Conservation (phyloP, 2,113 vertebrate genomes). For the Damaliscus lunatus region DNA sequence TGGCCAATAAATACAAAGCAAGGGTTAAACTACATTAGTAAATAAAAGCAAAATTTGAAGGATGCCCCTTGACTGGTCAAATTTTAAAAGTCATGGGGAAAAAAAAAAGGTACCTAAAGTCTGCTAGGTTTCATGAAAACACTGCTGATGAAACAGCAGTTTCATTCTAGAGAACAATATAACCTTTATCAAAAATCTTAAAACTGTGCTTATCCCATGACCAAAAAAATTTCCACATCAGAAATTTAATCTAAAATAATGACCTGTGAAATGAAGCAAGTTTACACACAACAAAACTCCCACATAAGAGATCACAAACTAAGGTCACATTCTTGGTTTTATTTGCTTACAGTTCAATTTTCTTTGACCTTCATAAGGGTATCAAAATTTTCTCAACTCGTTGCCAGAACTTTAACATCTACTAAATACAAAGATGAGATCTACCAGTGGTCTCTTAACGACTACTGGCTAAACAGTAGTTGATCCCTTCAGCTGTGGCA, state of each 20-base stretch:
- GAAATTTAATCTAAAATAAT: background rate
- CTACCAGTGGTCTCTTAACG: background rate
- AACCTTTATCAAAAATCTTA: background rate
- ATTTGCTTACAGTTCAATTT: background rate
- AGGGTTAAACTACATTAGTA: background rate
- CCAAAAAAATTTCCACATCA: background rate
- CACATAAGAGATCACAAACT: background rate
- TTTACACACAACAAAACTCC: background rate
- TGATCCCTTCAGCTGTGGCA: background rate
- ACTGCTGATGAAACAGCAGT: background rate
- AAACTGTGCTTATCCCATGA: background rate
- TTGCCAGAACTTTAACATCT: background rate
- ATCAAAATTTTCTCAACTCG: background rate
- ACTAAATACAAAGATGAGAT: background rate
- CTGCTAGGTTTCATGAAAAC: conserved; percentile 1
- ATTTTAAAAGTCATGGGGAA: background rate
- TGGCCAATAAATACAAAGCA: conserved; percentile 10
- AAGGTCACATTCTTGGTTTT: background rate
- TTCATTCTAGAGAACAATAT: background rate
- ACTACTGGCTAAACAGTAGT: background rate
- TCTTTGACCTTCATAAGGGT: background rate
- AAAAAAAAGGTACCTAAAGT: background rate
- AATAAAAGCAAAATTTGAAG: background rate
- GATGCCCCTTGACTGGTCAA: background rate
- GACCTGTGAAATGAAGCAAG: background rate